Evolutionary conservation across 1,140 invertebrate genomes (phyloP).

Genomic region (Pseudomyrmex flavicornis): DNA sequence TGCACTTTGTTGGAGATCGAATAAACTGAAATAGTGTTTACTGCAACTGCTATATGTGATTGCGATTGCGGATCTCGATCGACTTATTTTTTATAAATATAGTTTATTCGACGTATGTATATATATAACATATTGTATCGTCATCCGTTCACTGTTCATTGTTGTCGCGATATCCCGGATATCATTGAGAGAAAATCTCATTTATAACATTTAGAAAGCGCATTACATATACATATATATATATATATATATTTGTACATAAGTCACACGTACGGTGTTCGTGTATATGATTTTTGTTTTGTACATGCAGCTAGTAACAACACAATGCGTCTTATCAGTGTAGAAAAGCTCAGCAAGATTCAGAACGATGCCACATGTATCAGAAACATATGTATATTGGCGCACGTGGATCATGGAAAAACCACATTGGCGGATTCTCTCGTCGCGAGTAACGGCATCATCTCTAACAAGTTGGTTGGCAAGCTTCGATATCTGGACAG

Average conservation of each 20-base stretch:
- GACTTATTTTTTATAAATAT: constrained; percentile 40
- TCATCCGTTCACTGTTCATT: constrained; percentile 4
- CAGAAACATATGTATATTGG: constrained; percentile 98
- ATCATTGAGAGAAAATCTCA: not conserved
- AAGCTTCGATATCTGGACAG: constrained; percentile 97
- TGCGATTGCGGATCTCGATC: constrained; percentile 10
- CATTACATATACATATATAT: not conserved
- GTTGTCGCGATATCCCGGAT: not conserved
- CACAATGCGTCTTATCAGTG: constrained; percentile 87
- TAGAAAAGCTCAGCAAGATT: constrained; percentile 87
- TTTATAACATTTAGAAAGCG: not conserved
- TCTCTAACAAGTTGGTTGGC: constrained; percentile 96
- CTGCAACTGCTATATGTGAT: constrained; percentile 24
- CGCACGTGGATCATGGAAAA: constrained; percentile 99
- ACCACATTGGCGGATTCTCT: constrained; percentile 98
- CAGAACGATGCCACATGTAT: constrained; percentile 91
- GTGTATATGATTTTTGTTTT: constrained; percentile 11
- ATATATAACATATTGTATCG: constrained; percentile 10
- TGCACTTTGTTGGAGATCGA: constrained; percentile 79
- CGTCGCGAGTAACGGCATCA: constrained; percentile 98
- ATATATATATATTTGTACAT: constrained; percentile 16
- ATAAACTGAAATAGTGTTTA: constrained; percentile 83
- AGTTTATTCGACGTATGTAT: not conserved
- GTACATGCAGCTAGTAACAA: constrained; percentile 76
- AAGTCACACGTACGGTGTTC: not conserved